These are phyloP conservation scores for Exephanes ischioxanthus DNA, from an alignment of 2,888 invertebrate species.

Conservation along the genomic window DNA sequence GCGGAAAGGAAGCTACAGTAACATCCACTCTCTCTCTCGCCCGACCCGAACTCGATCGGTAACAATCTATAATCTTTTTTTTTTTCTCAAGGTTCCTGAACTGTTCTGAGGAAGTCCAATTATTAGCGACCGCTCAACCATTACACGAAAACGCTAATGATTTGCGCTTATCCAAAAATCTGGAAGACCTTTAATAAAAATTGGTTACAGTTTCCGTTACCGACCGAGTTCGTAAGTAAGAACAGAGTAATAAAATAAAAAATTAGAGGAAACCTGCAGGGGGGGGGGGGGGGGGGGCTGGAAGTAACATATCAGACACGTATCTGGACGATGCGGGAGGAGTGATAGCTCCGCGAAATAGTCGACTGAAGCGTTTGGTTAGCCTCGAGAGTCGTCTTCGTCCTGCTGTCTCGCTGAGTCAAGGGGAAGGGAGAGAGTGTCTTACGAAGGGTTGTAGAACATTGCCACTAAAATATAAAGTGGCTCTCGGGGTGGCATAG, in stretches of 20 bases:
- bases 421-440: slow-evolving; percentile 72
- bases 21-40: too few species aligned
- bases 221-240: too few species aligned
- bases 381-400: slow-evolving; percentile 18
- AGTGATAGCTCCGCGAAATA: not conserved
- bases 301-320: not conserved
- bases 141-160: too few species aligned
- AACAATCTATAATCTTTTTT: not conserved
- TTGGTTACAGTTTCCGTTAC: too few species aligned
- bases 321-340: not conserved
- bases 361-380: slow-evolving; percentile 12
- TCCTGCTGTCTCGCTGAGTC: slow-evolving; percentile 5
- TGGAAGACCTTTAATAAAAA: too few species aligned
- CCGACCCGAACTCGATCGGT: too few species aligned
- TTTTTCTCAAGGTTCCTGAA: not conserved
- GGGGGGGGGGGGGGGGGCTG: not conserved
- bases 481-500: slow-evolving; percentile 83
- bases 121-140: too few species aligned
- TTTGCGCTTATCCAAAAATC: too few species aligned
- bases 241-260: too few species aligned
- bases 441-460: slow-evolving; percentile 82
- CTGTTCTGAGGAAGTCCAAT: too few species aligned
- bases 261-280: not conserved
- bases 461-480: slow-evolving; percentile 84
- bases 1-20: not conserved